Evolutionary conservation across 2,888 invertebrate genomes (phyloP), one percentile per base, ranked within the genome.

Genomic region (Melinaea menophilus): DNA sequence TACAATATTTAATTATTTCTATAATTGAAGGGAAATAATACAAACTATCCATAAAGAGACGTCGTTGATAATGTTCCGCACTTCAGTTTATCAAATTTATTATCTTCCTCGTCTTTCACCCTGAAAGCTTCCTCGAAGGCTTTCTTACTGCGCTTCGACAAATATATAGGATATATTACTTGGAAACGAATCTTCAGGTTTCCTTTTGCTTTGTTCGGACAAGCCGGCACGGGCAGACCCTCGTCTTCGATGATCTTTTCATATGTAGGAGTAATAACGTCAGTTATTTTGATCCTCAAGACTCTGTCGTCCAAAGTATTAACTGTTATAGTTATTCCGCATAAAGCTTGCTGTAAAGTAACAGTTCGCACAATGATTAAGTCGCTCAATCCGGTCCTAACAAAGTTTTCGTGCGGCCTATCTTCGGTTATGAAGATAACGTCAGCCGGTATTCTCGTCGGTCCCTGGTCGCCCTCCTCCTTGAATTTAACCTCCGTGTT

Each of bases 401-500:
- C 80, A 79, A 93, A 97, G 0, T 84, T 82, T 0, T 93, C 92
- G 76, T 96, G 94, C 0, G 94, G 93, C 64, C 93, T 92, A 71
- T 96, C 95, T 79, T 94, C 93, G 0, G 93, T 94, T 61, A 95
- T 89, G 76, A 96, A 95, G 66, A 95, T 90, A 0, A 96, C 93
- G 78, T 96, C 95, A 35, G 95, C 95, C 67, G 95, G 94, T 70
- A 94, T 93, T 73, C 93, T 93, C 2, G 94, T 93, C 0, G 95
- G 94, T 35, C 94, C 93, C 73, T 95, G 94, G 80, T 97, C 96
- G 0, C 96, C 96, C 82, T 95, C 95, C 75, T 95, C 94, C 47
- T 93, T 93, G 77, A 96, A 96, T 67, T 91, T 87, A 57, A 95
- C 93, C 76, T 94, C 93, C 0, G 95, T 95, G 11, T 94, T 95